Base-by-base conservation (phyloP, 2,888 invertebrate genomes). In the Salpingus planirostris region DNA sequence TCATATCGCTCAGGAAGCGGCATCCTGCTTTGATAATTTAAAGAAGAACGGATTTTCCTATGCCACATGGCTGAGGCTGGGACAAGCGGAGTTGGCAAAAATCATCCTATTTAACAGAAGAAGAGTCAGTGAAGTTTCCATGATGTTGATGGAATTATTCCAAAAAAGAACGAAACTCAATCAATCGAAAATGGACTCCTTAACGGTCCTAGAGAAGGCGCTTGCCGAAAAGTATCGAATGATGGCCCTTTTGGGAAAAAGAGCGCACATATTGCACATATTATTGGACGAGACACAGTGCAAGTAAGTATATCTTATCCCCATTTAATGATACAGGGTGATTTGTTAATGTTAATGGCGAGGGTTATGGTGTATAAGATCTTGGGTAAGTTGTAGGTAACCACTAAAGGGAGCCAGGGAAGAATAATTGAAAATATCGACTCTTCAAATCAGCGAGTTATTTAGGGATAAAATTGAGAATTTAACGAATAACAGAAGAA, bases 51-150 rank as follows among this genome's bases (percentile, higher is more conserved):
- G 26, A 13, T 25, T 12, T 13, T 12, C 5, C 7, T 25, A 25
- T 13, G 5, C 5, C 7, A 7, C 7, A 6, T 25, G 26, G 26
- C 11, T 25, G 13, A 7, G n/a, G 6, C 26, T 25, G 3, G 26
- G 26, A 3, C 3, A 13, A 25, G 26, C 26, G 11, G 26, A 11
- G n/a, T 11, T 25, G 26, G 26, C 26, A 5, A 25, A 13, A 25
- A 10, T 13, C n/a, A 7, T 25, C 6, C 5, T 25, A 6, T 25
- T 25, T 12, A 25, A 25, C 13, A 3, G 26, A 7, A 10, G 26
- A 12, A 7, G 26, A 13, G 26, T 25, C 5, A 12, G 26, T n/a
- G 26, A 25, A n/a, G 10, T 7, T n/a, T 7, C 26, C 5, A 6
- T 3, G 11, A 25, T 25, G 26, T 3, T 13, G 6, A 5, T 25